Evolutionary conservation across 2,888 invertebrate species (phyloP), one percentile per base, ranked within the genome.

Genomic region (Platycheirus albimanus): DNA sequence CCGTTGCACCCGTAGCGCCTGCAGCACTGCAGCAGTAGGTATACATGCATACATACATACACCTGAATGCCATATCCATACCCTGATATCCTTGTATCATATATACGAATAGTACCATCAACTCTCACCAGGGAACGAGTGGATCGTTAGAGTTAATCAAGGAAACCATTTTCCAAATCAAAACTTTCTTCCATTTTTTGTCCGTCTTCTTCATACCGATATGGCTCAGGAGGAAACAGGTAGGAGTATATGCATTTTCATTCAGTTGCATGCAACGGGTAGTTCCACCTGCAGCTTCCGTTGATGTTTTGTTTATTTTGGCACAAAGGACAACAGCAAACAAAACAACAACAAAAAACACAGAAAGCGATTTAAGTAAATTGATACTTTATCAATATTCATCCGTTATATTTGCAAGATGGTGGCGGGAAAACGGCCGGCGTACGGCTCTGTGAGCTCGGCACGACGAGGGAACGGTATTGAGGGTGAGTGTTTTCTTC

Each of bases 371-470:
- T 80, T 49, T 70, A 70, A 75, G 66, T 58, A 76, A 81, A 81
- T 81, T 81, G 81, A 81, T 81, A 81, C 70, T 81, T 76, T 81
- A 76, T 81, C 81, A 76, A 81, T 81, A 71, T 67, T 81, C 71
- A 66, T 71, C 58, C 66, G 70, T 81, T 81, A 61, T 76, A 66
- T 71, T 71, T 71, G 47, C 41, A 36, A 56, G 41, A 43, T 54
- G 61, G 51, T 15, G 28, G 33, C 10, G 20, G 5, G 15, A 58
- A 15, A 7, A 28, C 10, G 24, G 7, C 1, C 8, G 45, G n/a
- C n/a, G n/a, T n/a, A 19, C 5, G 38, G 45, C 3, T 7, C n/a
- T 20, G n/a, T n/a, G n/a, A n/a, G n/a, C n/a, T n/a, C n/a, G n/a
- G n/a, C n/a, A n/a, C n/a, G n/a, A n/a, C n/a, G n/a, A n/a, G n/a